A percentile compares a stretch with the other conserved stretches of the same genome.
Conservation (phyloP, 1,140 invertebrate species). For the Agraylea sexmaculata region DNA sequence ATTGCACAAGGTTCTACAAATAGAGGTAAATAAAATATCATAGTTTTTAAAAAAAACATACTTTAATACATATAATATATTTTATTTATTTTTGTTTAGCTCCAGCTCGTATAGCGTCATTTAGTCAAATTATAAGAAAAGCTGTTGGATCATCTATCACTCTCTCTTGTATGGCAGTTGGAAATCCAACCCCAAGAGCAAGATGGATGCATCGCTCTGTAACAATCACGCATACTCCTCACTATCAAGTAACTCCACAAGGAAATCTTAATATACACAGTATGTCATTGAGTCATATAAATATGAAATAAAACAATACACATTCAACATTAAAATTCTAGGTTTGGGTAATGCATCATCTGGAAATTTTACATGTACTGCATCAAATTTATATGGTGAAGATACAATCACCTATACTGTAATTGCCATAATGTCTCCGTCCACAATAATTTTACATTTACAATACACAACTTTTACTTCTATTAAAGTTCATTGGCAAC, state of each 20-base stretch:
- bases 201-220: constrained; percentile 46
- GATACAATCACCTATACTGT: constrained; percentile 65
- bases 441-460: constrained; percentile 46
- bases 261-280: constrained; percentile 50
- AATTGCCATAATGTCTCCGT: constrained; percentile 55
- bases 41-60: constrained; percentile 6
- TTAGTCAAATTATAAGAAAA: constrained; percentile 46
- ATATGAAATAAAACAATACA: neutral
- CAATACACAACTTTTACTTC: constrained; percentile 55
- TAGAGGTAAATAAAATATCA: constrained; percentile 26
- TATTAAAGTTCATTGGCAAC: constrained; percentile 51
- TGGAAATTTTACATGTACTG: constrained; percentile 70
- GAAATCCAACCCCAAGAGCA: constrained; percentile 48
- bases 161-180: constrained; percentile 47
- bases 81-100: constrained; percentile 29
- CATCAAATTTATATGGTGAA: constrained; percentile 61
- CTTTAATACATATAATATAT: neutral
- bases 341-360: constrained; percentile 49
- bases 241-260: constrained; percentile 47
- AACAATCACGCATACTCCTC: constrained; percentile 46
- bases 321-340: constrained; percentile 22
- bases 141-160: constrained; percentile 43
- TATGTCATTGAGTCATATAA: constrained; percentile 21
- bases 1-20: constrained; percentile 33
- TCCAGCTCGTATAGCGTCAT: constrained; percentile 53